Evolutionary conservation across 2,797 vertebrate species (phyloP).

Genomic region (Lates japonicus): DNA sequence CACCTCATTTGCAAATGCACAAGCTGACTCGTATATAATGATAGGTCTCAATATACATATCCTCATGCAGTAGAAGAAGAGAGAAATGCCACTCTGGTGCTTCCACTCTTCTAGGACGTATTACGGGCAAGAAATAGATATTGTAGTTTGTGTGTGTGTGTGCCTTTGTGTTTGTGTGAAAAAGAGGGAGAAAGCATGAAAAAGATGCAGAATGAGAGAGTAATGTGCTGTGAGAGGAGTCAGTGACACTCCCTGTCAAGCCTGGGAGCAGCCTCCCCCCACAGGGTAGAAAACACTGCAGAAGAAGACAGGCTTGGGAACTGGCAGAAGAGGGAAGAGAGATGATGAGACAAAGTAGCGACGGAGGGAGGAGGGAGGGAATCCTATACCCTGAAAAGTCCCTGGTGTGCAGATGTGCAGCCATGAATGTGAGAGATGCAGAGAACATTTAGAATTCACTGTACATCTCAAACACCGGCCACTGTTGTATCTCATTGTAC

Average conservation of each 20-base stretch:
- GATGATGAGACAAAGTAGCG: constrained; percentile 53
- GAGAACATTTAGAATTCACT: constrained; percentile 30
- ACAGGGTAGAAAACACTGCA: constrained; percentile 52
- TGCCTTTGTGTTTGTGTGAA: constrained; percentile 6
- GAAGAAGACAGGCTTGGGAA: constrained; percentile 49
- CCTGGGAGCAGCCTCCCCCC: constrained; percentile 49
- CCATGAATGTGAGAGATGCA: constrained; percentile 27
- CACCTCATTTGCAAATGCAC: constrained; percentile 36
- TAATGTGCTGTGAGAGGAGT: constrained; percentile 58
- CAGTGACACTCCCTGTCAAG: constrained; percentile 54
- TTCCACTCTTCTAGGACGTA: constrained; percentile 4
- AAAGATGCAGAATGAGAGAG: constrained; percentile 41
- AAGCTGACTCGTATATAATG: constrained; percentile 28
- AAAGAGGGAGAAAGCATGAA: constrained; percentile 12
- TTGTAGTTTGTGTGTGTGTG: neutral
- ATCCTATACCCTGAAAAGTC: constrained; percentile 43
- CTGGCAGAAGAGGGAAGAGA: constrained; percentile 35
- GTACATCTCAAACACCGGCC: constrained; percentile 26
- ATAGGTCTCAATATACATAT: neutral
- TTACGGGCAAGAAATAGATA: neutral
- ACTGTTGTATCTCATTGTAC: neutral
- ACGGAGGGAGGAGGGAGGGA: constrained; percentile 34
- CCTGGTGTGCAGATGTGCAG: constrained; percentile 46
- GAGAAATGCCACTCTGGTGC: constrained; percentile 13
- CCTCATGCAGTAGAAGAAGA: constrained; percentile 9